phyloP scores from a whole-genome alignment of 2,113 vertebrate genomes.

The Plecotus auritus region DNA sequence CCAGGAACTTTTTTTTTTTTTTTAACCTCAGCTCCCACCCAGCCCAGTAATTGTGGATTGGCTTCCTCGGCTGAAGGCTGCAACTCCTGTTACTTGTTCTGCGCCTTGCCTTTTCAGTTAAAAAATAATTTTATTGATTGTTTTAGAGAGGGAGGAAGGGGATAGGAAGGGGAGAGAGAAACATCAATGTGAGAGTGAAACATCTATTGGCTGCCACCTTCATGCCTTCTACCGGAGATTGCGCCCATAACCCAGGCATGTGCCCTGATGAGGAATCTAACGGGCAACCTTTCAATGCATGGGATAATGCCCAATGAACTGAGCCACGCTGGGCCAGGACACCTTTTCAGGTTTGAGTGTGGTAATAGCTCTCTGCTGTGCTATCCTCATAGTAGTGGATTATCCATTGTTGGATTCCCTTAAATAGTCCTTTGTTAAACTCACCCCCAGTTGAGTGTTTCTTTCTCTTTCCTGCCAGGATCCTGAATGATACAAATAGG shows the following conservation, averaged over 20 bases:
- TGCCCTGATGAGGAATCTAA: background rate
- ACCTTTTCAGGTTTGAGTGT: background rate
- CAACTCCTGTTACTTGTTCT: background rate
- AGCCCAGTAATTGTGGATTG: background rate
- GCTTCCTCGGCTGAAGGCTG: background rate
- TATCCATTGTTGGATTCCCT: background rate
- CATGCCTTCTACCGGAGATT: background rate
- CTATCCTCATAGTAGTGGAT: background rate
- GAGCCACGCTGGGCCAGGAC: background rate
- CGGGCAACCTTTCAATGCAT: background rate
- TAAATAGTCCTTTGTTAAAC: conserved; percentile 12
- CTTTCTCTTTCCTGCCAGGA: background rate
- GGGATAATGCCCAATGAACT: background rate
- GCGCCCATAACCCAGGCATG: background rate
- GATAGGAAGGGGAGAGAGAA: too few species aligned
- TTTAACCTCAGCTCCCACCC: background rate
- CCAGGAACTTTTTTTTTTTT: background rate
- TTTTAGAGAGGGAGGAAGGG: background rate
- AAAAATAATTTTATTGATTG: background rate
- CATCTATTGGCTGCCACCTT: background rate
- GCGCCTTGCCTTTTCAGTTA: background rate
- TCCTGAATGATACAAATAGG: background rate
- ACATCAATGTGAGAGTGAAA: background rate
- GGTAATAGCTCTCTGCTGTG: background rate
- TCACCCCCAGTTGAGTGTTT: background rate